Percentiles rank a stretch among this genome's conserved stretches.
These are phyloP conservation scores for Helicoverpa armigera DNA, from an alignment of 1,140 invertebrate species.

Conservation along the genomic window DNA sequence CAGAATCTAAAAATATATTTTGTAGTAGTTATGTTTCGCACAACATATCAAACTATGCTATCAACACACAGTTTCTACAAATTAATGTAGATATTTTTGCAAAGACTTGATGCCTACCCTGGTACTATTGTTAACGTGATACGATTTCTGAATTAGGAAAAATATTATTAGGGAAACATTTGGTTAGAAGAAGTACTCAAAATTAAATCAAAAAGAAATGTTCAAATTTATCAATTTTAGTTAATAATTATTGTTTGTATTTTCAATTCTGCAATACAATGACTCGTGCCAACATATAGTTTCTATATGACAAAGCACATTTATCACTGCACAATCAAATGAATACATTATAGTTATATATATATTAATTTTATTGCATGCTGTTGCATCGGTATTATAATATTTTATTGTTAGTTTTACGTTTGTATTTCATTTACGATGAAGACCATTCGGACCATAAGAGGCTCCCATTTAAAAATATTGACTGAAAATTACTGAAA, in stretches of 20 bases:
- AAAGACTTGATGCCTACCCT: slow-evolving; percentile 71
- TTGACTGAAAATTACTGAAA: slow-evolving; percentile 58
- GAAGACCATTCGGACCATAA: slow-evolving; percentile 40
- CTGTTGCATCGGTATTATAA: slow-evolving; percentile 76
- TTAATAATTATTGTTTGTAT: slow-evolving; percentile 19
- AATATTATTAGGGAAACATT: slow-evolving; percentile 47
- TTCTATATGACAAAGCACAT: slow-evolving; percentile 62
- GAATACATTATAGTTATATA: slow-evolving; percentile 71
- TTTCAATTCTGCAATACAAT: slow-evolving; percentile 46
- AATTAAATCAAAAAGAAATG: slow-evolving; percentile 27
- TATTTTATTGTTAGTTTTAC: slow-evolving; percentile 70
- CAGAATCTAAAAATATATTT: slow-evolving; percentile 9
- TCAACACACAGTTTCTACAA: slow-evolving; percentile 58
- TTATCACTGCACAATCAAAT: slow-evolving; percentile 72
- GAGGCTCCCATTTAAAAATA: slow-evolving; percentile 49
- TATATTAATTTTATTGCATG: slow-evolving; percentile 83
- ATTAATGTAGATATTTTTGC: slow-evolving; percentile 64
- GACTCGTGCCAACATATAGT: slow-evolving; percentile 66
- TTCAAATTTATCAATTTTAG: slow-evolving; percentile 34
- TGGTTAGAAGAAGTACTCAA: slow-evolving; percentile 33
- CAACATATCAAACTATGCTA: slow-evolving; percentile 71
- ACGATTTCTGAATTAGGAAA: slow-evolving; percentile 59
- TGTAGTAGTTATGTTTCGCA: slow-evolving; percentile 48
- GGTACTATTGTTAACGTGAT: slow-evolving; percentile 63
- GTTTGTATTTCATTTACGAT: slow-evolving; percentile 31